phyloP scores from a whole-genome alignment of 2,888 invertebrate species.

The Strigamia crassipes region DNA sequence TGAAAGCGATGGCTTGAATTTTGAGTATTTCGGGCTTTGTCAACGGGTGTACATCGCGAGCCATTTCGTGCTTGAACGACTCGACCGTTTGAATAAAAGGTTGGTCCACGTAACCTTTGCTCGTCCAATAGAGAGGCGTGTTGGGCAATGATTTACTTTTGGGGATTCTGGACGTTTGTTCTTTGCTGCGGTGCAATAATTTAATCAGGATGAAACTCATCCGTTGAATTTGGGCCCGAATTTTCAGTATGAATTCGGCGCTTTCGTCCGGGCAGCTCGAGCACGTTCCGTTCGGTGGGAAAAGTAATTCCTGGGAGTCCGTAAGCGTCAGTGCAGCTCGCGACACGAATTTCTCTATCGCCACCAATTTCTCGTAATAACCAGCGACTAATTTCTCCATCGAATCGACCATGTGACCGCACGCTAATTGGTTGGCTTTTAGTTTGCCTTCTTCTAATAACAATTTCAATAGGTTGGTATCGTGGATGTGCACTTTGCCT shows the following conservation, averaged over 20 bases:
- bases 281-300: background rate
- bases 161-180: background rate
- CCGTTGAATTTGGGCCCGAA: background rate
- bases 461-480: background rate
- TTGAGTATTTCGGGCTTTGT: background rate
- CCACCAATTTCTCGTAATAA: background rate
- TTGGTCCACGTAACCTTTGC: background rate
- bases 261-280: background rate
- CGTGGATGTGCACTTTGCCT: background rate
- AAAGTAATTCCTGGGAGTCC: background rate
- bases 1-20: slow-evolving; percentile 22
- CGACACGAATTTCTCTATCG: background rate
- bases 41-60: background rate
- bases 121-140: slow-evolving; percentile 12
- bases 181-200: background rate
- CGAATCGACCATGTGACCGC: background rate
- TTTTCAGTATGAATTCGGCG: background rate
- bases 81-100: background rate
- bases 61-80: background rate
- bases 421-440: slow-evolving; percentile 2
- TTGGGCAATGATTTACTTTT: background rate
- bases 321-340: background rate
- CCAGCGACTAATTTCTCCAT: background rate
- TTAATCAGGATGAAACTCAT: slow-evolving; percentile 3
- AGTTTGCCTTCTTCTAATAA: slow-evolving; percentile 6